A percentile compares a stretch with the other conserved stretches of the same genome.
These are phyloP conservation scores for Lacerta bilineata DNA, from an alignment of 2,797 vertebrate species.

Conservation along the genomic window DNA sequence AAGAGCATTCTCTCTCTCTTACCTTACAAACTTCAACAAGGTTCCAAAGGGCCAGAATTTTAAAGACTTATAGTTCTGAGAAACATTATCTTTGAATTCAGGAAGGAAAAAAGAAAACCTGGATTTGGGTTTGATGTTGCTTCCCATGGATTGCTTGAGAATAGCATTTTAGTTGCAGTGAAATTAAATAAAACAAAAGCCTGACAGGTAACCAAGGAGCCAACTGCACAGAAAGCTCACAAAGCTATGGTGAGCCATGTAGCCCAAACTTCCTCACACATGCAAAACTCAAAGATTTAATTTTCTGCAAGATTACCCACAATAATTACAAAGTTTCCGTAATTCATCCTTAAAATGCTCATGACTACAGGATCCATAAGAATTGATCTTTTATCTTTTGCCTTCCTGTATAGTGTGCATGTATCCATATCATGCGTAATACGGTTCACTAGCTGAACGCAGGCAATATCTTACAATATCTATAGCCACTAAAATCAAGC, in stretches of 20 bases:
- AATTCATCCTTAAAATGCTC: slow-evolving; percentile 91
- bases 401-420: slow-evolving; percentile 25
- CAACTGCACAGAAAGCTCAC: slow-evolving; percentile 43
- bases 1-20: slow-evolving; percentile 21
- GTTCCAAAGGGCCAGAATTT: slow-evolving; percentile 28
- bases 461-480: slow-evolving; percentile 70
- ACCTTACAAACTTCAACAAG: slow-evolving; percentile 8
- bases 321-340: slow-evolving; percentile 94
- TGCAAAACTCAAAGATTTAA: slow-evolving; percentile 91
- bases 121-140: not conserved
- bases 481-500: slow-evolving; percentile 76
- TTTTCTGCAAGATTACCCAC: slow-evolving; percentile 97
- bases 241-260: slow-evolving; percentile 80
- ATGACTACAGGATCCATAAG: slow-evolving; percentile 90
- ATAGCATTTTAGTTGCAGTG: not conserved
- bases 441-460: slow-evolving; percentile 58
- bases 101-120: not conserved
- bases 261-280: slow-evolving; percentile 85
- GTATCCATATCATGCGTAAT: slow-evolving; percentile 48
- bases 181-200: slow-evolving; percentile 15
- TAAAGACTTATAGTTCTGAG: not conserved
- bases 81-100: not conserved
- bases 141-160: not conserved
- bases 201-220: slow-evolving; percentile 30
- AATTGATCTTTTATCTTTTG: slow-evolving; percentile 88